Evolutionary conservation across 2,113 vertebrate genomes (phyloP).

Genomic region (Eidolon helvum): DNA sequence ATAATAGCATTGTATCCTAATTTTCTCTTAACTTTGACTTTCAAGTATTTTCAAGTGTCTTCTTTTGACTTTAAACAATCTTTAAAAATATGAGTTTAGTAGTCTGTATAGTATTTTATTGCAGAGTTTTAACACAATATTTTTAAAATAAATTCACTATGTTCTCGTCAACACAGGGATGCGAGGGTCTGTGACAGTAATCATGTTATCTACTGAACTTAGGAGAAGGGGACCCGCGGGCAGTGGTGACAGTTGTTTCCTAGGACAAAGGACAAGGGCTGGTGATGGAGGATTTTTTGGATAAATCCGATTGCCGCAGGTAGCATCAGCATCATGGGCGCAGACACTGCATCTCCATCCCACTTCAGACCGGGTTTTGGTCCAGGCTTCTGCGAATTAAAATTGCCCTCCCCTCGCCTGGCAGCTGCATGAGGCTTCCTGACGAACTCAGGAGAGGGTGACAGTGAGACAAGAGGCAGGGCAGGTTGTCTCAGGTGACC

Average conservation of each 20-base stretch:
- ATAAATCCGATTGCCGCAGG: neutral
- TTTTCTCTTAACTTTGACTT: neutral
- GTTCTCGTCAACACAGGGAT: too few species aligned
- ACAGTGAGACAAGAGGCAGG: neutral
- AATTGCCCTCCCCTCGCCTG: neutral
- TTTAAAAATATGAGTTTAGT: neutral
- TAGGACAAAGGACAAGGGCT: neutral
- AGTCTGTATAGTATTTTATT: neutral
- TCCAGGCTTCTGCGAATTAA: neutral
- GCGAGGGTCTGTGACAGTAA: too few species aligned
- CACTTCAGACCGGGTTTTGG: neutral
- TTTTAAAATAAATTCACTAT: neutral
- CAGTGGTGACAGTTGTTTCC: neutral
- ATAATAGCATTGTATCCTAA: too few species aligned
- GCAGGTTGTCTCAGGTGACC: neutral
- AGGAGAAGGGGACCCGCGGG: neutral
- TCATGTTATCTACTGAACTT: neutral
- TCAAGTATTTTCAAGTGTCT: neutral
- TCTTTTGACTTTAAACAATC: neutral
- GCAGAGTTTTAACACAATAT: neutral
- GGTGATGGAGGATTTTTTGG: neutral
- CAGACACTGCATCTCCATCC: neutral
- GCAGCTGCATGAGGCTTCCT: too few species aligned
- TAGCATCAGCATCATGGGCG: too few species aligned
- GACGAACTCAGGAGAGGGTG: neutral